Conservation (phyloP, 1,140 invertebrate genomes). For the Penaeus vannamei region DNA sequence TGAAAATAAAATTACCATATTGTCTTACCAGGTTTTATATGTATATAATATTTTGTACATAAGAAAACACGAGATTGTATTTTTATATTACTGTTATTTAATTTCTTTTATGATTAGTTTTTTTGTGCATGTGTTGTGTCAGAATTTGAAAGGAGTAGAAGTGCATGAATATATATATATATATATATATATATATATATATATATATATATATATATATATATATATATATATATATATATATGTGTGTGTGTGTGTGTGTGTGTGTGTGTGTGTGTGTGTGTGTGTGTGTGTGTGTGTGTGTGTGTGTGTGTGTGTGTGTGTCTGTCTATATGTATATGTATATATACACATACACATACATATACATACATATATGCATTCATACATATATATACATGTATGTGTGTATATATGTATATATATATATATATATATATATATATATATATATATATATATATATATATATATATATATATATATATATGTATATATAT, state of each 20-base stretch:
- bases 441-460: background rate
- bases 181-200: slow-evolving; percentile 20
- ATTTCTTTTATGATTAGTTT: too few relatives aligned
- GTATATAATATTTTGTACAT: too few relatives aligned
- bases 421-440: background rate
- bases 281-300: background rate
- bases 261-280: background rate
- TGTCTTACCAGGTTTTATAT: too few relatives aligned
- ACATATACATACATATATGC: background rate
- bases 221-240: slow-evolving; percentile 1
- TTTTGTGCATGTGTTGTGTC: too few relatives aligned
- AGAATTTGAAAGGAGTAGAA: too few relatives aligned
- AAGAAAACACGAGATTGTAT: too few relatives aligned
- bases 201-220: slow-evolving; percentile 5
- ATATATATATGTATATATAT: background rate
- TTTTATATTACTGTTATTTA: too few relatives aligned
- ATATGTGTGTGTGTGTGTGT: background rate
- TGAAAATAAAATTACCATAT: too few relatives aligned
- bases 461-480: background rate
- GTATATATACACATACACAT: background rate
- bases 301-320: background rate
- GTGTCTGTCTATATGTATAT: background rate
- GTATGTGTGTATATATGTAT: background rate
- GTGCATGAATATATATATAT: too few relatives aligned
- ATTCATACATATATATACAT: background rate